These are phyloP conservation scores for Gulo gulo DNA, from an alignment of 2,113 vertebrate species.

Conservation along the genomic window DNA sequence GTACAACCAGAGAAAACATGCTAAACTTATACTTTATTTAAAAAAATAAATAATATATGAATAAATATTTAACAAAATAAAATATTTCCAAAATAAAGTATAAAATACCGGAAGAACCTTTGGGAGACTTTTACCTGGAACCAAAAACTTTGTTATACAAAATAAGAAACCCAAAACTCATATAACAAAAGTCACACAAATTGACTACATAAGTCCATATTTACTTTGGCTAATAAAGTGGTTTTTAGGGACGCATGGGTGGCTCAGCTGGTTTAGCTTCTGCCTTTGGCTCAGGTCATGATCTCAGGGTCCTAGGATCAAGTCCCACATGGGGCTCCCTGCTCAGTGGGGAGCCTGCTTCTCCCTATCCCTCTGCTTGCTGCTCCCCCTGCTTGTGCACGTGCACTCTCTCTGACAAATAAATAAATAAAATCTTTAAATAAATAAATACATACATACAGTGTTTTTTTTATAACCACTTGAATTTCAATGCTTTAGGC, in stretches of 20 bases:
- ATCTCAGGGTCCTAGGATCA: background rate
- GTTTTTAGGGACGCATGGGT: background rate
- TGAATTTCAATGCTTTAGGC: background rate
- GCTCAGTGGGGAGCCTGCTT: background rate
- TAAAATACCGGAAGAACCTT: background rate
- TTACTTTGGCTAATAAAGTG: background rate
- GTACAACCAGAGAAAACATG: background rate
- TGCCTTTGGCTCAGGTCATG: background rate
- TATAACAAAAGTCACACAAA: background rate
- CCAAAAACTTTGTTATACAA: slow-evolving; percentile 12
- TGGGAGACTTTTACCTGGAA: background rate
- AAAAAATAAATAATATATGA: background rate
- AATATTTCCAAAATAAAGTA: background rate
- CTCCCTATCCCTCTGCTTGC: background rate
- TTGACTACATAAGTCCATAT: background rate
- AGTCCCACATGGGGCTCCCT: background rate
- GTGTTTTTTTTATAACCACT: background rate
- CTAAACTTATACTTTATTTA: background rate
- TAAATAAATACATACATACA: background rate
- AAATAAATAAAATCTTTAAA: background rate
- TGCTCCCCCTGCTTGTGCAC: background rate
- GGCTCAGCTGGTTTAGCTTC: background rate
- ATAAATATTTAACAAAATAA: background rate
- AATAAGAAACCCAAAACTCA: background rate
- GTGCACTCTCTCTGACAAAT: background rate